These are phyloP conservation scores for Stenchaetothrips biformis DNA, from an alignment of 2,888 invertebrate species.

Conservation along the genomic window DNA sequence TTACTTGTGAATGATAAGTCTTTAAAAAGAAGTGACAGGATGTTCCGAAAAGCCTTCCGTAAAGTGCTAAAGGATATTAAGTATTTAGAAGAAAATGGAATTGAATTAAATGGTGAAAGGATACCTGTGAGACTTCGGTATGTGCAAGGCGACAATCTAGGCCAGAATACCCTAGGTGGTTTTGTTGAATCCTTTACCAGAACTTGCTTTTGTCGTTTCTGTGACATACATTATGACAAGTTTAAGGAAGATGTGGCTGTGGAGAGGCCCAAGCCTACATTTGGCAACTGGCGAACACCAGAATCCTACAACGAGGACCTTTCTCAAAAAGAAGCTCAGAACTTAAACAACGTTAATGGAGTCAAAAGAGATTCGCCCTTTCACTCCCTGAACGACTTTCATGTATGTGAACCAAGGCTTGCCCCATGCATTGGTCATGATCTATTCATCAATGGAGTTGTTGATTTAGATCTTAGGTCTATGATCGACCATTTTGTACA, in stretches of 20 bases:
- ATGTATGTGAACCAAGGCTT: neutral
- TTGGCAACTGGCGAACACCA: neutral
- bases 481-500: neutral
- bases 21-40: neutral
- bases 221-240: neutral
- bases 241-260: neutral
- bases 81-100: neutral
- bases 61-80: neutral
- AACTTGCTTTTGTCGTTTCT: neutral
- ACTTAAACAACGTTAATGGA: neutral
- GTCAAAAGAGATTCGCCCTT: neutral
- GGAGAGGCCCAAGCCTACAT: neutral
- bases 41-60: neutral
- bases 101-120: neutral
- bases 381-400: neutral
- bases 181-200: neutral
- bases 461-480: neutral
- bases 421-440: neutral
- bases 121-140: neutral
- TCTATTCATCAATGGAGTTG: neutral
- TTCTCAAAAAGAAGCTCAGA: neutral
- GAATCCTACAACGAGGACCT: neutral
- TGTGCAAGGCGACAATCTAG: neutral
- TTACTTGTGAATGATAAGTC: neutral
- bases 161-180: neutral